A percentile compares a stretch with the other conserved stretches of the same genome.
phyloP scores from a whole-genome alignment of 2,113 vertebrate genomes.

The Motacilla tschutschensis region DNA sequence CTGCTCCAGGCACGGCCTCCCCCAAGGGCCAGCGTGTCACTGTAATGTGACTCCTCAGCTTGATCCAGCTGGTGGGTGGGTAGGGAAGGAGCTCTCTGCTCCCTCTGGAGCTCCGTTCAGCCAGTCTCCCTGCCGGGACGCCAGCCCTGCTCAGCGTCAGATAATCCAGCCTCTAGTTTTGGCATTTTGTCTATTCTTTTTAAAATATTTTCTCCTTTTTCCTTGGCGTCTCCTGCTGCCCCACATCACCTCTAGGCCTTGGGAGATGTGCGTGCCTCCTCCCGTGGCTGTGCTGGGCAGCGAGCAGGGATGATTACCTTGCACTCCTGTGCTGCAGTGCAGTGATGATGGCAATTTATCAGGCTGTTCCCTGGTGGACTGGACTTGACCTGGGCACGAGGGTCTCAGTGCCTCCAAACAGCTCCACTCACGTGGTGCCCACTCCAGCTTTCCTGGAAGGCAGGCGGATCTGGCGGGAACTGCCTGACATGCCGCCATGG shows the following conservation, averaged over 20 bases:
- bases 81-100: background rate
- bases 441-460: constrained; percentile 26
- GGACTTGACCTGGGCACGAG: constrained; percentile 23
- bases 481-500: background rate
- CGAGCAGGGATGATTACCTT: background rate
- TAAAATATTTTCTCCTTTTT: accelerated
- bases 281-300: background rate
- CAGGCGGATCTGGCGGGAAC: constrained; percentile 25
- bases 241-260: background rate
- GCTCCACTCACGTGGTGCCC: background rate
- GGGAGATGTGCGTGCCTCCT: background rate
- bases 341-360: constrained; percentile 42
- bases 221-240: background rate
- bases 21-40: background rate
- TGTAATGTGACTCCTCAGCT: background rate
- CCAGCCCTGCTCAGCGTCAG: background rate
- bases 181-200: background rate
- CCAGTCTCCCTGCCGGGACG: background rate
- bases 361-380: constrained; percentile 14
- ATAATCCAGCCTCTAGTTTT: background rate
- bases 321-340: background rate
- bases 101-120: background rate
- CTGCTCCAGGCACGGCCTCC: background rate
- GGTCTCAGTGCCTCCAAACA: background rate
- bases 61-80: constrained; percentile 11